A percentile compares a stretch with the other conserved stretches of the same genome.
These are phyloP conservation scores for Pseudorasbora parva DNA, from an alignment of 2,113 vertebrate genomes.

Conservation along the genomic window DNA sequence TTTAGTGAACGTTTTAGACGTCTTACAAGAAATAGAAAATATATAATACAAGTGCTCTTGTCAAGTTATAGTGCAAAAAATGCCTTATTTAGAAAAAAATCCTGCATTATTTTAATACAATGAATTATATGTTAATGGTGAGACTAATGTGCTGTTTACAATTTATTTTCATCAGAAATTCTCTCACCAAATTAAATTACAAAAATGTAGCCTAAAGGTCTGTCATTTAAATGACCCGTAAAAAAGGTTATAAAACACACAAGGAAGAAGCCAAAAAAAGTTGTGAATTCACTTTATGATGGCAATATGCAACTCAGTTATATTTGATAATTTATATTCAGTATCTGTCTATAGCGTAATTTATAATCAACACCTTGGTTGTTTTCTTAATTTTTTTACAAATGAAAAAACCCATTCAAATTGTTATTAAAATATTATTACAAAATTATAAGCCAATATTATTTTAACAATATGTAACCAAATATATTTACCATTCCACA, in stretches of 20 bases:
- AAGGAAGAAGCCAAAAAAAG: background rate
- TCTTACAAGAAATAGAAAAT: no score
- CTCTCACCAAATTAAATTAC: background rate
- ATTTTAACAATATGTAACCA: background rate
- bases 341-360: background rate
- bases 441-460: background rate
- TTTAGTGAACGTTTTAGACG: no score
- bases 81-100: no score
- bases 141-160: background rate
- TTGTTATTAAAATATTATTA: background rate
- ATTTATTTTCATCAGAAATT: background rate
- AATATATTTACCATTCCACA: constrained; percentile 35
- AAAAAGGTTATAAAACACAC: no score
- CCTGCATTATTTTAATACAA: background rate
- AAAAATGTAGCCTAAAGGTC: no score
- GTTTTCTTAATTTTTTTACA: no score
- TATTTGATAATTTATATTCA: background rate
- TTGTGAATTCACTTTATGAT: background rate
- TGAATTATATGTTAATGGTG: background rate
- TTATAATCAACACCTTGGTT: background rate
- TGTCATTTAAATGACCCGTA: background rate
- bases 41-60: no score
- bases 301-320: background rate
- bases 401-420: background rate
- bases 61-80: no score